phyloP scores from a whole-genome alignment of 2,888 invertebrate species.

The Morpho deidamia region DNA sequence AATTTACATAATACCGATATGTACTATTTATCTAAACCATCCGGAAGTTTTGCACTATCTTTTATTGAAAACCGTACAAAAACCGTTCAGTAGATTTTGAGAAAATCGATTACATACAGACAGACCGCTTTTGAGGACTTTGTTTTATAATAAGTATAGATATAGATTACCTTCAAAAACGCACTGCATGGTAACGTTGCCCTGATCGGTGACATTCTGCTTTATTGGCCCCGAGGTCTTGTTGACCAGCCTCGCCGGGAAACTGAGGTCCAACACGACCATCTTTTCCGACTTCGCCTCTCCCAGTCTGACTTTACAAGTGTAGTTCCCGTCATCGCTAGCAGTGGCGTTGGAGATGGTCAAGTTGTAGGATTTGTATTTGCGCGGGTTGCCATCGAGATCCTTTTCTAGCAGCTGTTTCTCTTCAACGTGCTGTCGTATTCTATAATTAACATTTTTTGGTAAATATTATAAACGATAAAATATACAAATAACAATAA shows the following conservation, averaged over 20 bases:
- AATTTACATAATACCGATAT: too few species aligned
- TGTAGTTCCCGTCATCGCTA: conserved; percentile 54
- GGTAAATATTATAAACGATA: too few species aligned
- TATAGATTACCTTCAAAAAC: conserved; percentile 57
- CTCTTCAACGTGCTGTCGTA: conserved; percentile 33
- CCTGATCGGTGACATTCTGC: conserved; percentile 37
- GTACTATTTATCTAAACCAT: too few species aligned
- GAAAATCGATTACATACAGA: too few species aligned
- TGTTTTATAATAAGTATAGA: too few species aligned
- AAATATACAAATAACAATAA: too few species aligned
- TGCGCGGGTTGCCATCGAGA: conserved; percentile 39
- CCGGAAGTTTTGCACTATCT: too few species aligned
- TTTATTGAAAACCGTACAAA: too few species aligned
- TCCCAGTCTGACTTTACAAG: conserved; percentile 40
- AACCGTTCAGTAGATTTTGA: too few species aligned
- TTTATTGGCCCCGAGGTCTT: conserved; percentile 38
- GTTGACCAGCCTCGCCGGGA: conserved; percentile 39
- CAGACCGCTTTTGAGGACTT: too few species aligned
- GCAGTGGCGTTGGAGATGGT: conserved; percentile 41
- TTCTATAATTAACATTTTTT: conserved; percentile 31
- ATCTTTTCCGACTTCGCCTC: conserved; percentile 28
- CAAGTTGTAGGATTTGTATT: conserved; percentile 40
- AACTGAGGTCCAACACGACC: conserved; percentile 43
- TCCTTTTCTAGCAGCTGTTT: conserved; percentile 33
- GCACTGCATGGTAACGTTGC: conserved; percentile 45